These are phyloP conservation scores for Agelas oroides DNA, from an alignment of 37 sponge, comb jelly and placozoan species.

Conservation along the genomic window DNA sequence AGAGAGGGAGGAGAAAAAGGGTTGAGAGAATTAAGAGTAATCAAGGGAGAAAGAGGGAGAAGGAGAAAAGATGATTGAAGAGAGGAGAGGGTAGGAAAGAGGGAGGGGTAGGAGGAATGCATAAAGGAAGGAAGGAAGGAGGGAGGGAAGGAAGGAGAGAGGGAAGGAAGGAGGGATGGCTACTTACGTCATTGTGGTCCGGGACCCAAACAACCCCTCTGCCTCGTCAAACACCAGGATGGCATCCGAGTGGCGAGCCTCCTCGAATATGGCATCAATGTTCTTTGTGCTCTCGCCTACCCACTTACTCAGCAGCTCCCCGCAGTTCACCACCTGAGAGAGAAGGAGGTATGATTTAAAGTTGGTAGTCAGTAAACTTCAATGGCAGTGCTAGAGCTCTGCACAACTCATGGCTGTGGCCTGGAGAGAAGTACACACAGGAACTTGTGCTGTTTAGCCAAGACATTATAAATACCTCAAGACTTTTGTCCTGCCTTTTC, in stretches of 20 bases:
- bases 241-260: slow-evolving; percentile 77
- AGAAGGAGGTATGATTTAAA: no score
- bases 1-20: not conserved
- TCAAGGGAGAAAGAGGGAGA: no score
- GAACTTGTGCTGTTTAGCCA: no score
- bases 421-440: no score
- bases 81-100: not conserved
- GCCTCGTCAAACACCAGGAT: slow-evolving; percentile 90
- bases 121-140: no score
- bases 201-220: slow-evolving; percentile 83
- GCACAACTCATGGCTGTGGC: no score
- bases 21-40: not conserved
- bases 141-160: not conserved
- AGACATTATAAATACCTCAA: no score
- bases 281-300: slow-evolving; percentile 92
- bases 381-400: no score
- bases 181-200: slow-evolving; percentile 75
- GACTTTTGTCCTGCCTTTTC: no score
- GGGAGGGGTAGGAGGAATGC: not conserved
- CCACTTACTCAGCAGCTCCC: slow-evolving; percentile 91
- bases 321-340: slow-evolving; percentile 86
- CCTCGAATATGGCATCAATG: slow-evolving; percentile 89
- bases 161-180: no score
- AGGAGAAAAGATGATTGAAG: no score
- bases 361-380: no score